These are phyloP conservation scores for Bombus waltoni DNA, from an alignment of 1,140 invertebrate species.

Conservation along the genomic window DNA sequence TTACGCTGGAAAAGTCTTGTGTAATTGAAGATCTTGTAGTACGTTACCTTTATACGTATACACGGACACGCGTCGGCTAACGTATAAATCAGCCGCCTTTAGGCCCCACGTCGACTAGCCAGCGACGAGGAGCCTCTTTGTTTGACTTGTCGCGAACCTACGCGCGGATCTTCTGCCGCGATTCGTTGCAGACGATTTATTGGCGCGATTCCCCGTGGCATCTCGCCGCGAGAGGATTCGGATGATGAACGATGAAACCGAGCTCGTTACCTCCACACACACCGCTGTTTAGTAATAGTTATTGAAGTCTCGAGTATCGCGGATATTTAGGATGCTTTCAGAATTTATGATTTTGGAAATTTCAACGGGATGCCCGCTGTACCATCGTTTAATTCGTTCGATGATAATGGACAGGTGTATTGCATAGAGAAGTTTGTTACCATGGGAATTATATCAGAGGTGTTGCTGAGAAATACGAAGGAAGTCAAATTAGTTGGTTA, in stretches of 20 bases:
- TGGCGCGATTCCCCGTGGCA: slow-evolving; percentile 61
- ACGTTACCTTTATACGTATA: slow-evolving; percentile 35
- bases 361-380: too few species aligned
- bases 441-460: too few species aligned
- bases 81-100: slow-evolving; percentile 49
- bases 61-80: slow-evolving; percentile 31
- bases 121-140: slow-evolving; percentile 32
- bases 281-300: slow-evolving; percentile 4
- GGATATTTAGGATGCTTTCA: too few species aligned
- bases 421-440: too few species aligned
- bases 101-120: background rate
- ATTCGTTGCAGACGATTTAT: slow-evolving; percentile 74
- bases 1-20: slow-evolving; percentile 51
- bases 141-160: slow-evolving; percentile 53
- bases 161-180: slow-evolving; percentile 61
- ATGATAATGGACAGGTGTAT: too few species aligned
- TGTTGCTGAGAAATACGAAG: too few species aligned
- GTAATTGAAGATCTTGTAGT: slow-evolving; percentile 45
- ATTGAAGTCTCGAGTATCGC: background rate
- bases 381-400: too few species aligned
- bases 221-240: slow-evolving; percentile 22
- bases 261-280: background rate
- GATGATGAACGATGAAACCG: slow-evolving; percentile 33
- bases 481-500: too few species aligned
- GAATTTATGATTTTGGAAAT: too few species aligned